phyloP scores from a whole-genome alignment of 2,888 invertebrate species.

The Drosophila niveifrons region DNA sequence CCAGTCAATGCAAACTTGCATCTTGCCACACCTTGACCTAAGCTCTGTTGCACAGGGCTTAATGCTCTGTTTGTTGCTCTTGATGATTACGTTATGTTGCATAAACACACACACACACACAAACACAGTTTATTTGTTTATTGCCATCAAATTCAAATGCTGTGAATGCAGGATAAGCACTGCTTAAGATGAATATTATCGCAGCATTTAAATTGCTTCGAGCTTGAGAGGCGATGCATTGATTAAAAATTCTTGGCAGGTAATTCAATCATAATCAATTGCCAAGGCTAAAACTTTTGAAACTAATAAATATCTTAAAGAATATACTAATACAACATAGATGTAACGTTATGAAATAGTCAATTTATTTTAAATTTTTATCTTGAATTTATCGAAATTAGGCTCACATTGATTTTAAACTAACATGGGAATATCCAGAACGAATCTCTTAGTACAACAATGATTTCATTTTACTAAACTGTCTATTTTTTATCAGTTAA shows the following conservation, averaged over 20 bases:
- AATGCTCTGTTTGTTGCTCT: not conserved
- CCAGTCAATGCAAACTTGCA: not conserved
- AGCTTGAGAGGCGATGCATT: not conserved
- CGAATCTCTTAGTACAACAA: too few species aligned
- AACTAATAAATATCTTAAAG: too few species aligned
- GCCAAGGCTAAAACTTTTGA: too few species aligned
- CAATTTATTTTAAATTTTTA: too few species aligned
- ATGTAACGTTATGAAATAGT: too few species aligned
- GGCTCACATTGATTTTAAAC: too few species aligned
- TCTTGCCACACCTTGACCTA: constrained; percentile 1
- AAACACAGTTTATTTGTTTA: not conserved
- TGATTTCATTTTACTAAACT: too few species aligned
- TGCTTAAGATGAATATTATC: not conserved
- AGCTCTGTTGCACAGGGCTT: too few species aligned
- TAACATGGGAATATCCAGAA: too few species aligned
- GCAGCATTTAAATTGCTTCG: not conserved
- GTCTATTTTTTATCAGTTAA: too few species aligned
- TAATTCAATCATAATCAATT: not conserved
- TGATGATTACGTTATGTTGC: not conserved
- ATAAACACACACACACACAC: not conserved
- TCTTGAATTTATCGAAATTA: too few species aligned
- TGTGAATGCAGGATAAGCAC: not conserved
- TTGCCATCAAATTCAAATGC: not conserved
- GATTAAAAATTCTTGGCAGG: not conserved
- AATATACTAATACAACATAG: too few species aligned